Conservation (phyloP, 2,113 vertebrate genomes). For the Silurus asotus region DNA sequence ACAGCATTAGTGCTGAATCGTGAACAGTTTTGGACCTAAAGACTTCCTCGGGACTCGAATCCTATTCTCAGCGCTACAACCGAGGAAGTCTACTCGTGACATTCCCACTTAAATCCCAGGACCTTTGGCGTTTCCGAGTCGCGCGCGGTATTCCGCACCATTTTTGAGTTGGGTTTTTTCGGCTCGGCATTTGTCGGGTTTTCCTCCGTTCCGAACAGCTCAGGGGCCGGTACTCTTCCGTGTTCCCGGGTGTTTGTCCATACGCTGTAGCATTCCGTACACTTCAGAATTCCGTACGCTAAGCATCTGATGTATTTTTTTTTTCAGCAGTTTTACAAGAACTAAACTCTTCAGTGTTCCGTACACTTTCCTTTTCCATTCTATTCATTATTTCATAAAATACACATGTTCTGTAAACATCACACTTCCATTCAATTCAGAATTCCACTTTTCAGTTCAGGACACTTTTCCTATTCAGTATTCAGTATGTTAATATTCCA, state of each 20-base stretch:
- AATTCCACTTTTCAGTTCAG: too few species aligned
- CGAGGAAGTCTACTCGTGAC: neutral
- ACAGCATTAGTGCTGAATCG: constrained; percentile 20
- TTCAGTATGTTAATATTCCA: too few species aligned
- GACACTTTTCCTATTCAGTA: too few species aligned
- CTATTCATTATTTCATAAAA: neutral
- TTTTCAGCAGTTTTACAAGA: too few species aligned
- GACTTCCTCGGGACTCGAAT: neutral
- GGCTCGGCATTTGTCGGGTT: too few species aligned
- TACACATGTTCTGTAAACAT: neutral
- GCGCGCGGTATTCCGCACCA: neutral
- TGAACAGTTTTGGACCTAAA: neutral
- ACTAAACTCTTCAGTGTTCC: neutral
- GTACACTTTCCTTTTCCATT: neutral
- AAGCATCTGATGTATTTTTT: too few species aligned
- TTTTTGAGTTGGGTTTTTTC: too few species aligned
- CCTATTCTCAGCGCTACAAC: neutral
- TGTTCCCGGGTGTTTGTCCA: too few species aligned
- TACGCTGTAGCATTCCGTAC: neutral
- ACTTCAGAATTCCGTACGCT: neutral
- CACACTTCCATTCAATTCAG: neutral
- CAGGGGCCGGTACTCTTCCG: too few species aligned
- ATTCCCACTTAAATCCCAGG: neutral
- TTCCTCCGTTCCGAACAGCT: neutral
- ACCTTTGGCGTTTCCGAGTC: neutral